Percentiles rank a stretch among this genome's conserved stretches.
Evolutionary conservation across 1,140 invertebrate species (phyloP).

Genomic region (Drosophila tsacasi): DNA sequence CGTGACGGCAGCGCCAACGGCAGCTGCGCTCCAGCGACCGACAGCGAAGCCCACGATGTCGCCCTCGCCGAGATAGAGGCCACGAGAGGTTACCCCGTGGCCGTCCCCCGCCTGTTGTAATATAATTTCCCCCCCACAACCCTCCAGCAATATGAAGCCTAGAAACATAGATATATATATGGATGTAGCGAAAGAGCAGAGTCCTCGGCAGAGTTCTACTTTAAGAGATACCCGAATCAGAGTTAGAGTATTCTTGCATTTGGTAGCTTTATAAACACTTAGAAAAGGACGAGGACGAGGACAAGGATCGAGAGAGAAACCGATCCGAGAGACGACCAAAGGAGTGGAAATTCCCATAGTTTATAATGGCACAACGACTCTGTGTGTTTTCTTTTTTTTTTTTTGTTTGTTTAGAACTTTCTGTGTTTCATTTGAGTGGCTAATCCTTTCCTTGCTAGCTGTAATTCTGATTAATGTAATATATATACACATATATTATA

Average conservation of each 20-base stretch:
- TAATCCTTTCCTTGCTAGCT: slow-evolving; percentile 6
- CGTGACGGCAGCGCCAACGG: slow-evolving; percentile 70
- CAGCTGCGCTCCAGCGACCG: slow-evolving; percentile 48
- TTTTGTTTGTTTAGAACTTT: slow-evolving; percentile 6
- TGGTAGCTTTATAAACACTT: slow-evolving; percentile 70
- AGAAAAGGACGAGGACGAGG: slow-evolving; percentile 17
- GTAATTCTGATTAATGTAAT: slow-evolving; percentile 22
- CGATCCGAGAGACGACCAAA: slow-evolving; percentile 13
- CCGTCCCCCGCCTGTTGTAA: slow-evolving; percentile 63
- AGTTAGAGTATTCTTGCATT: slow-evolving; percentile 74
- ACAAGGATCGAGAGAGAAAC: slow-evolving; percentile 4
- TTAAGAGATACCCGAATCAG: slow-evolving; percentile 42
- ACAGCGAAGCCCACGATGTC: slow-evolving; percentile 71
- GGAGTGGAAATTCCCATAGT: slow-evolving; percentile 28
- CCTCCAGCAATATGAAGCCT: not conserved
- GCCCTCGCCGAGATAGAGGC: slow-evolving; percentile 78
- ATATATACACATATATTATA: slow-evolving; percentile 26
- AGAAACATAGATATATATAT: slow-evolving; percentile 1
- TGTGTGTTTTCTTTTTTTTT: slow-evolving; percentile 13
- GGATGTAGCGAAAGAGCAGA: slow-evolving; percentile 1
- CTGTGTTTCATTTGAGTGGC: slow-evolving; percentile 16
- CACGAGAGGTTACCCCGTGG: not conserved
- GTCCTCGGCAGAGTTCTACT: slow-evolving; percentile 24
- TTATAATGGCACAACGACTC: slow-evolving; percentile 18
- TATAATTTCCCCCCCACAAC: slow-evolving; percentile 55